These are phyloP conservation scores for Ischnus inquisitorius DNA, from an alignment of 2,888 invertebrate genomes.

Conservation along the genomic window DNA sequence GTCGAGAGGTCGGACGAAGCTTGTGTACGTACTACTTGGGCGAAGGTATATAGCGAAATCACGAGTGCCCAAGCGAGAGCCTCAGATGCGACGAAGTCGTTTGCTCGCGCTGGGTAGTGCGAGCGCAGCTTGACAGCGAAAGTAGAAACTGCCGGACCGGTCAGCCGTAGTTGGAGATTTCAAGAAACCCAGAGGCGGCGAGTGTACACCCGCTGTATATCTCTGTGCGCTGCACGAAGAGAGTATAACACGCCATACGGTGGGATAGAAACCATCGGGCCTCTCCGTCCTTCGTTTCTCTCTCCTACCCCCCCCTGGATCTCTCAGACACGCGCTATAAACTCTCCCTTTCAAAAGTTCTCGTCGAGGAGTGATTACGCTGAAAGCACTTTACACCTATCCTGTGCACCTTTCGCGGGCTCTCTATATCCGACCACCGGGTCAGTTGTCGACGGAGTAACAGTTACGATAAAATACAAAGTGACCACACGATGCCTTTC, in stretches of 20 bases:
- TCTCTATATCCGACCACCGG: not conserved
- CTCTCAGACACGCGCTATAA: slow-evolving; percentile 65
- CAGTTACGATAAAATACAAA: slow-evolving; percentile 58
- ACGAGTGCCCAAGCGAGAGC: not conserved
- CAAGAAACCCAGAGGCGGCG: slow-evolving; percentile 20
- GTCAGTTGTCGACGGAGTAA: slow-evolving; percentile 32
- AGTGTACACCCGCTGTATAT: slow-evolving; percentile 23
- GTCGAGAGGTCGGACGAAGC: slow-evolving; percentile 10
- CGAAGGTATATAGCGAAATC: not conserved
- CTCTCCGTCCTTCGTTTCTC: not conserved
- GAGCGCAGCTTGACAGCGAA: slow-evolving; percentile 36
- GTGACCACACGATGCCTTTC: slow-evolving; percentile 35
- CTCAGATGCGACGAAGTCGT: not conserved
- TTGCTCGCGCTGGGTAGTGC: not conserved
- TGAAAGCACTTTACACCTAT: slow-evolving; percentile 66
- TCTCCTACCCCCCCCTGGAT: slow-evolving; percentile 47
- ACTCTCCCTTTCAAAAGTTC: slow-evolving; percentile 63
- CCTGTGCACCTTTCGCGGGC: slow-evolving; percentile 26
- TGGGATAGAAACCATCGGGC: slow-evolving; percentile 37
- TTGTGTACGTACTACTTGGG: not conserved
- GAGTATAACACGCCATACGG: slow-evolving; percentile 7
- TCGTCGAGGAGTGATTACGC: slow-evolving; percentile 61
- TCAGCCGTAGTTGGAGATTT: slow-evolving; percentile 49
- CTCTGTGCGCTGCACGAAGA: slow-evolving; percentile 22
- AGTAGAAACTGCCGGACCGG: slow-evolving; percentile 52